Percentiles rank a stretch among this genome's conserved stretches.
phyloP scores from a whole-genome alignment of 2,888 invertebrate genomes.

The Dynastes hyllus region DNA sequence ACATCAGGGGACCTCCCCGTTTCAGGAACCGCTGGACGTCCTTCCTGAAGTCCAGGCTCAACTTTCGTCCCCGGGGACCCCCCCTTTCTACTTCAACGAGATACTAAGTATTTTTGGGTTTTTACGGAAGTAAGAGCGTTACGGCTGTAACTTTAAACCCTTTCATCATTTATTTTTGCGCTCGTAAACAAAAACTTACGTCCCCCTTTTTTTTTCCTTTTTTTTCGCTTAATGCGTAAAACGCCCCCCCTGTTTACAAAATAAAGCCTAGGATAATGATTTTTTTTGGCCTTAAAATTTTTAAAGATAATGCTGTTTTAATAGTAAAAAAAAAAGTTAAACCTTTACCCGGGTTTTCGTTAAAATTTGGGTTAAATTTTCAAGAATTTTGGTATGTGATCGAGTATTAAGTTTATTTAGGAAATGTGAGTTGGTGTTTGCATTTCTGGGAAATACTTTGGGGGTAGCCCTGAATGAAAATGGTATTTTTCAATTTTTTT shows the following conservation, averaged over 20 bases:
- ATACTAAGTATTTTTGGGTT: slow-evolving; percentile 82
- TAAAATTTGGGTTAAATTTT: no score
- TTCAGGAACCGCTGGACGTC: slow-evolving; percentile 96
- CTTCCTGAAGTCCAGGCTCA: slow-evolving; percentile 92
- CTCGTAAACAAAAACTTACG: slow-evolving; percentile 16
- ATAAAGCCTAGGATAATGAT: slow-evolving; percentile 12
- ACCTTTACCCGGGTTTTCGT: no score
- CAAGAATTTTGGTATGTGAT: no score
- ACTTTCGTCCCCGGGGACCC: slow-evolving; percentile 96
- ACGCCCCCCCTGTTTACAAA: slow-evolving; percentile 2
- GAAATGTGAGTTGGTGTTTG: no score
- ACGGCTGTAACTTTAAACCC: neutral
- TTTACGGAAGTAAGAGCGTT: neutral
- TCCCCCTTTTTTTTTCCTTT: neutral
- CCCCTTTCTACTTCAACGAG: slow-evolving; percentile 96
- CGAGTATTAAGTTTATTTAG: no score
- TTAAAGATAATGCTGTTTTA: neutral
- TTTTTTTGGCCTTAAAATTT: slow-evolving; percentile 2
- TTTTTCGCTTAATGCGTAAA: slow-evolving; percentile 1
- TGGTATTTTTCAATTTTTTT: no score
- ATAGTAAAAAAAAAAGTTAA: no score
- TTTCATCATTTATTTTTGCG: slow-evolving; percentile 18
- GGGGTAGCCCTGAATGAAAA: no score
- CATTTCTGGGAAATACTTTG: no score
- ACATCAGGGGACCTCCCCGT: slow-evolving; percentile 95